Evolutionary conservation across 2,888 invertebrate genomes (phyloP).

Genomic region (Scaptomyza flava): DNA sequence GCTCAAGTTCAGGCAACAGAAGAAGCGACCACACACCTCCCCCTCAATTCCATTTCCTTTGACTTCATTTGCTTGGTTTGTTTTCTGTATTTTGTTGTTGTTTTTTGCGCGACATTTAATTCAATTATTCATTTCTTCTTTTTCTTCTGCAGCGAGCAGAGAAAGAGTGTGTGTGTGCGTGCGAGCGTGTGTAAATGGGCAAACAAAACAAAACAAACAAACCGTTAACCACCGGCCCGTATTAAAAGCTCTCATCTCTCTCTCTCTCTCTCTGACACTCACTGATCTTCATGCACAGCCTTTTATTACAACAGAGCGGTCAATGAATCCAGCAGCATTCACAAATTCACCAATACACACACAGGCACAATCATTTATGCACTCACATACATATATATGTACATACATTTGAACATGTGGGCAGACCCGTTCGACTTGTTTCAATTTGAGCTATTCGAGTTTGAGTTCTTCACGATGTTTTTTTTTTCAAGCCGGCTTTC

Average conservation of each 20-base stretch:
- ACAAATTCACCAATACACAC: slow-evolving; percentile 24
- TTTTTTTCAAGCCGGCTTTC: slow-evolving; percentile 39
- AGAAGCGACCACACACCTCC: slow-evolving; percentile 14
- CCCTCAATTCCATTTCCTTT: slow-evolving; percentile 24
- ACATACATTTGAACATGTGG: slow-evolving; percentile 12
- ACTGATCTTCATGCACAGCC: slow-evolving; percentile 44
- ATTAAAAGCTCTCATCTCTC: slow-evolving; percentile 14
- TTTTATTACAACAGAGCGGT: slow-evolving; percentile 47
- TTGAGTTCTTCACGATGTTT: slow-evolving; percentile 42
- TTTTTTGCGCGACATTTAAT: slow-evolving; percentile 66
- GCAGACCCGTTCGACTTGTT: slow-evolving; percentile 58
- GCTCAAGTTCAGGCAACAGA: slow-evolving; percentile 62
- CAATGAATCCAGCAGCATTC: slow-evolving; percentile 53
- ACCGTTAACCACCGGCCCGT: slow-evolving; percentile 49
- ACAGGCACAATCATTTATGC: slow-evolving; percentile 9
- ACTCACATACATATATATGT: slow-evolving; percentile 8
- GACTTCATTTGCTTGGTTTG: slow-evolving; percentile 58
- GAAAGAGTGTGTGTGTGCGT: not conserved
- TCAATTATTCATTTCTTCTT: slow-evolving; percentile 57
- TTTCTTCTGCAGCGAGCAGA: slow-evolving; percentile 18
- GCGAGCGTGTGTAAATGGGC: slow-evolving; percentile 5
- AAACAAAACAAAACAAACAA: slow-evolving; percentile 44
- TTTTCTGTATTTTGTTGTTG: slow-evolving; percentile 19
- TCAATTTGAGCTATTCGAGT: slow-evolving; percentile 38
- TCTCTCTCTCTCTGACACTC: not conserved